Evolutionary conservation across 2,888 invertebrate species (phyloP).

Genomic region (Reticulitermes lucifugus): DNA sequence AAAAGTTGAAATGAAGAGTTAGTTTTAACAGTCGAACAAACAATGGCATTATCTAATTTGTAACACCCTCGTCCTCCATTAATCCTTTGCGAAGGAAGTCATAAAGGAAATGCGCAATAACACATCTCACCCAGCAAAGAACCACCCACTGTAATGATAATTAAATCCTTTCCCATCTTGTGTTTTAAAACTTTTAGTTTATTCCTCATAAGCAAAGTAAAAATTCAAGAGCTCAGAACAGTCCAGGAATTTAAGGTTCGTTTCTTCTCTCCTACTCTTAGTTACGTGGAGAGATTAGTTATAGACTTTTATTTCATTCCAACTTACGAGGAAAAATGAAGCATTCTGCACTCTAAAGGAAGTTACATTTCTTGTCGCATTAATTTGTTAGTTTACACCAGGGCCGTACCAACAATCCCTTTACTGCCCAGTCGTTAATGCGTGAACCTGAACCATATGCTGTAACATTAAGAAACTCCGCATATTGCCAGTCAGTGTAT

Average conservation of each 20-base stretch:
- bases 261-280: slow-evolving; percentile 7
- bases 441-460: no score
- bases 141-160: slow-evolving; percentile 40
- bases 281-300: background rate
- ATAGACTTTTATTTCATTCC: background rate
- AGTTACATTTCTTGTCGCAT: background rate
- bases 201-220: slow-evolving; percentile 23
- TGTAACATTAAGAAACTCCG: no score
- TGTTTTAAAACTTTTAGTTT: slow-evolving; percentile 37
- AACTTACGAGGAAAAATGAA: background rate
- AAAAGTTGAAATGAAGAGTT: slow-evolving; percentile 36
- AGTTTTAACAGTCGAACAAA: slow-evolving; percentile 42
- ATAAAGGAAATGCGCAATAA: slow-evolving; percentile 9
- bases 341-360: background rate
- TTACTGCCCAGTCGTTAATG: no score
- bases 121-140: background rate
- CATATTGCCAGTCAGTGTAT: no score
- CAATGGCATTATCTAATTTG: slow-evolving; percentile 36
- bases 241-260: background rate
- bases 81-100: slow-evolving; percentile 1
- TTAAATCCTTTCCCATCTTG: slow-evolving; percentile 33
- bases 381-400: background rate
- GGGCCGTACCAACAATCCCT: no score
- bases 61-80: slow-evolving; percentile 7
- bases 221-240: background rate